Evolutionary conservation across 2,888 invertebrate genomes (phyloP).

Genomic region (Orchesellides sinensis): DNA sequence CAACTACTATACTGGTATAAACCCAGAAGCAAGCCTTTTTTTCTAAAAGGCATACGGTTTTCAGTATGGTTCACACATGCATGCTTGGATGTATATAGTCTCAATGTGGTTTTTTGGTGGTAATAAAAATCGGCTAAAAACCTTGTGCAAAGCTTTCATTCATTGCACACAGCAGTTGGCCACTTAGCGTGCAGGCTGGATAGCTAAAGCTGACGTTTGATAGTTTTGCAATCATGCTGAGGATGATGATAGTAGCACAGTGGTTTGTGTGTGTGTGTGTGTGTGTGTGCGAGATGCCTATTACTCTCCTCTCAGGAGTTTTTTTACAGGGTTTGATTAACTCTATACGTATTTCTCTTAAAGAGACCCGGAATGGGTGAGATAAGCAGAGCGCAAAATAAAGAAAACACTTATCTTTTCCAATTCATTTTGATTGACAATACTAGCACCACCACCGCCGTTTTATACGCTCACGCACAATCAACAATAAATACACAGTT

Average conservation of each 20-base stretch:
- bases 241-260: too few species aligned
- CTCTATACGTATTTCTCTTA: not conserved
- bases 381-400: not conserved
- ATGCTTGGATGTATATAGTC: not conserved
- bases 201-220: not conserved
- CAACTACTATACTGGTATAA: too few species aligned
- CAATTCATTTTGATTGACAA: constrained; percentile 53
- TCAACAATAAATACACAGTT: too few species aligned
- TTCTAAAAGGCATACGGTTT: too few species aligned
- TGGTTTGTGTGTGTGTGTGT: not conserved
- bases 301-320: too few species aligned
- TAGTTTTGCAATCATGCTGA: too few species aligned
- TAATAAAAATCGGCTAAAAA: constrained; percentile 1
- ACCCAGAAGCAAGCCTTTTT: not conserved
- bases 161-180: constrained; percentile 48
- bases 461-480: not conserved
- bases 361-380: not conserved
- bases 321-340: too few species aligned
- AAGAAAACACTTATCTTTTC: constrained; percentile 45
- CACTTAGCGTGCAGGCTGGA: constrained; percentile 18
- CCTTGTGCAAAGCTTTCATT: not conserved
- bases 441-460: constrained; percentile 8
- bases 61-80: not conserved
- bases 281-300: constrained; percentile 9
- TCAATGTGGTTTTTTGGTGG: too few species aligned